Percentiles rank a stretch among this genome's conserved stretches.
Evolutionary conservation across 2,113 vertebrate genomes (phyloP).

Genomic region (Etheostoma cragini): DNA sequence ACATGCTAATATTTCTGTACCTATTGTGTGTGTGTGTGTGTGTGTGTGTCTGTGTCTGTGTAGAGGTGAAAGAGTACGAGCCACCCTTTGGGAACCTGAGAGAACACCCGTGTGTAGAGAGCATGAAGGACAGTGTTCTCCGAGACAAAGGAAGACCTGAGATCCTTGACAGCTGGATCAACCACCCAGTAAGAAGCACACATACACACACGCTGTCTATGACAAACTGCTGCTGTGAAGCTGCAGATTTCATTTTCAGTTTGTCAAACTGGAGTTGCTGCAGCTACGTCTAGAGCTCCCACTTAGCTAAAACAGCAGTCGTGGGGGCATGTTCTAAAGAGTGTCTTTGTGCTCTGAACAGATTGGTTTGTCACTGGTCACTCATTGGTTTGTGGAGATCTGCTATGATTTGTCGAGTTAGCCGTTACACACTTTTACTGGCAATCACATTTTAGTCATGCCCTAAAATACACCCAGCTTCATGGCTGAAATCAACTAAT

Average conservation of each 20-base stretch:
- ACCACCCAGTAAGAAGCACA: constrained; percentile 87
- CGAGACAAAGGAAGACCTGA: constrained; percentile 93
- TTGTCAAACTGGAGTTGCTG: too few species aligned
- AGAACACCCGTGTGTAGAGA: constrained; percentile 97
- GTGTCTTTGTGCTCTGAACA: too few species aligned
- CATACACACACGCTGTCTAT: background rate
- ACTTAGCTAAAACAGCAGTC: too few species aligned
- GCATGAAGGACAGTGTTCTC: constrained; percentile 98
- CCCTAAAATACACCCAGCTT: too few species aligned
- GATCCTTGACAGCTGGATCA: constrained; percentile 93
- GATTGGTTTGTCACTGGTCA: too few species aligned
- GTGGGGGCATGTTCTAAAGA: too few species aligned
- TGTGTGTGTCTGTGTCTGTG: constrained; percentile 38
- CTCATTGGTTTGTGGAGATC: too few species aligned
- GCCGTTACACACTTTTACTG: too few species aligned
- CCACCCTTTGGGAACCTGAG: constrained; percentile 95
- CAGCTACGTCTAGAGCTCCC: too few species aligned
- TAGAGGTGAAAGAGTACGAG: constrained; percentile 97
- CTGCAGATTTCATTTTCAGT: background rate
- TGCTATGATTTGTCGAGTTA: too few species aligned
- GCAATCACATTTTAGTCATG: too few species aligned
- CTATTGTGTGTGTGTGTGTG: background rate
- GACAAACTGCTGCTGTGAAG: background rate
- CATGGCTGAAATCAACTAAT: too few species aligned
- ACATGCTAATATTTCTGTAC: background rate